Conservation (phyloP, 2,797 vertebrate species). For the Phrynocephalus forsythii region DNA sequence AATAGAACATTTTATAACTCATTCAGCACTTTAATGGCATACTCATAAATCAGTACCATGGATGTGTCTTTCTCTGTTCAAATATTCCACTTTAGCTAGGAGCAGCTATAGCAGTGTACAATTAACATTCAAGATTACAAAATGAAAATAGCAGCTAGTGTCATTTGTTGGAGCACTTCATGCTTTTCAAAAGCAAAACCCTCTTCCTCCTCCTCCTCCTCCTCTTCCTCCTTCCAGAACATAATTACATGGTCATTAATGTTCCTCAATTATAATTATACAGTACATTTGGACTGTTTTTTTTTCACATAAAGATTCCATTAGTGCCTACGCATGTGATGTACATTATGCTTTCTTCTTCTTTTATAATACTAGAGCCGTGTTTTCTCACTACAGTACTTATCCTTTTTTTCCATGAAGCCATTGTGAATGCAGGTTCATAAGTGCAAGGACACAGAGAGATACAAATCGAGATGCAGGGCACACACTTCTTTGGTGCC, state of each 20-base stretch:
- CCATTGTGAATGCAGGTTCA: neutral
- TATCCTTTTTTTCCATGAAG: conserved; percentile 43
- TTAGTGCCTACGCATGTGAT: conserved; percentile 31
- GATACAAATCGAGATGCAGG: neutral
- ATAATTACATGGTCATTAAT: neutral
- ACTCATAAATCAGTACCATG: conserved; percentile 36
- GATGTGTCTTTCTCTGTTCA: conserved; percentile 48
- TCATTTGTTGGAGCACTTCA: neutral
- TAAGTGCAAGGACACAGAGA: conserved; percentile 39
- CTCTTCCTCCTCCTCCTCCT: no score
- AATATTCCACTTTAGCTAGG: conserved; percentile 45
- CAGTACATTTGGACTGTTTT: neutral
- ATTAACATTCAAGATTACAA: conserved; percentile 28
- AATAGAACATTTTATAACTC: conserved; percentile 44
- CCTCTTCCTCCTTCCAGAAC: neutral
- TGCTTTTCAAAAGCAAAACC: conserved; percentile 1
- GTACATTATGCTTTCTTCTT: neutral
- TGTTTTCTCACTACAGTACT: conserved; percentile 35
- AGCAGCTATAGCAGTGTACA: conserved; percentile 37
- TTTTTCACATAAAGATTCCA: neutral
- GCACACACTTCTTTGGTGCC: conserved; percentile 18
- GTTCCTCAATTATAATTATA: neutral
- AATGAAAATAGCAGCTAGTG: conserved; percentile 45
- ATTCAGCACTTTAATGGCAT: conserved; percentile 56
- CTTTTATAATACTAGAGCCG: conserved; percentile 24